Evolutionary conservation across 2,113 vertebrate genomes (phyloP).

Genomic region (Hiodon tergisus): DNA sequence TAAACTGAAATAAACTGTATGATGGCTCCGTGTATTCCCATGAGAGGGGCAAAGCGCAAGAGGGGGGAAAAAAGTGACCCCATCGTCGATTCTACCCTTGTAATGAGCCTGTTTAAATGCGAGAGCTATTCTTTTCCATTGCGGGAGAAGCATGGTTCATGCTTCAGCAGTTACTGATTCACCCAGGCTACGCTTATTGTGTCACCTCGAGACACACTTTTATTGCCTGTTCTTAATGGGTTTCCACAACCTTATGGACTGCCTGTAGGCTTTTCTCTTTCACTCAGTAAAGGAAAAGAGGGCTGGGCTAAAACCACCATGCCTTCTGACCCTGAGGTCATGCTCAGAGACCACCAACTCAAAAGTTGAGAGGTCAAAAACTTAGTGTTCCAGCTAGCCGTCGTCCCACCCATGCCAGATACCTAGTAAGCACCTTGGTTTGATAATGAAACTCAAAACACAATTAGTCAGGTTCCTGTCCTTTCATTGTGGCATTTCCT

Average conservation of each 20-base stretch:
- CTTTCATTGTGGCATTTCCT: too few relatives aligned
- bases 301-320: neutral
- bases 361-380: neutral
- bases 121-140: slow-evolving; percentile 7
- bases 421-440: neutral
- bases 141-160: neutral
- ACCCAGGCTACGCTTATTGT: neutral
- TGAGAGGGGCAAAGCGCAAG: neutral
- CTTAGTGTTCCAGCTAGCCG: neutral
- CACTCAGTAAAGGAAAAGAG: neutral
- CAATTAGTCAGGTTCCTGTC: neutral
- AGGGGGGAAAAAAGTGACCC: neutral
- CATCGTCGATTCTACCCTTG: neutral
- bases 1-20: too few relatives aligned
- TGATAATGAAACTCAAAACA: neutral
- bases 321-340: neutral
- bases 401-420: neutral
- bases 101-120: slow-evolving; percentile 5
- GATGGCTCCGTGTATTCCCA: neutral
- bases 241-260: slow-evolving; percentile 9
- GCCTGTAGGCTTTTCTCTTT: slow-evolving; percentile 5
- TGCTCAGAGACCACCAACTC: neutral
- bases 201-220: neutral
- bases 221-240: neutral
- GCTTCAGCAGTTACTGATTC: neutral